Evolutionary conservation across 2,113 vertebrate genomes (phyloP).

Genomic region (Microcebus jonahi): DNA sequence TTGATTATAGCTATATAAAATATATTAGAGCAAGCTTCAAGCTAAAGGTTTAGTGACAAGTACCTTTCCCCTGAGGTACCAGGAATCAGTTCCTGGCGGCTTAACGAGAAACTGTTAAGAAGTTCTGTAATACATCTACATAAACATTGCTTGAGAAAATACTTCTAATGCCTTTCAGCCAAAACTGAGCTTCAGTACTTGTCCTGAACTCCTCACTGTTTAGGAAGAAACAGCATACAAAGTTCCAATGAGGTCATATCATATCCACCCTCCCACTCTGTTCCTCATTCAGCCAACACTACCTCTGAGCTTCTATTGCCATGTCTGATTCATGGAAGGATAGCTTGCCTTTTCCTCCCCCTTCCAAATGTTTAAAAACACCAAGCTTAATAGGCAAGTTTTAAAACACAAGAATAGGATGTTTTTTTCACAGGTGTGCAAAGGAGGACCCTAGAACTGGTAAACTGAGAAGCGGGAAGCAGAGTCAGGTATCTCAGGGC

Average conservation of each 20-base stretch:
- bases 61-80: background rate
- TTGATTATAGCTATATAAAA: background rate
- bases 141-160: background rate
- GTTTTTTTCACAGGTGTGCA: background rate
- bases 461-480: background rate
- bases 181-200: background rate
- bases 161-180: background rate
- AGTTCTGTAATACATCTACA: background rate
- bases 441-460: background rate
- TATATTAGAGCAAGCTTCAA: constrained; percentile 18
- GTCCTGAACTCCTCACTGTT: background rate
- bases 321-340: constrained; percentile 1
- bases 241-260: background rate
- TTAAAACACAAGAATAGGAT: background rate
- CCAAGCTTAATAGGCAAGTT: background rate
- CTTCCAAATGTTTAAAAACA: background rate
- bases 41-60: constrained; percentile 1
- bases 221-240: background rate
- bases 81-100: background rate
- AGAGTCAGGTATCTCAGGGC: background rate
- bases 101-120: constrained; percentile 4
- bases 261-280: background rate
- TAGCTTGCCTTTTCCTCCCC: background rate
- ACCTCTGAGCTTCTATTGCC: background rate
- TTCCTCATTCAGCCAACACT: background rate